phyloP scores from a whole-genome alignment of 2,113 vertebrate species.

The Myiopsitta monachus region DNA sequence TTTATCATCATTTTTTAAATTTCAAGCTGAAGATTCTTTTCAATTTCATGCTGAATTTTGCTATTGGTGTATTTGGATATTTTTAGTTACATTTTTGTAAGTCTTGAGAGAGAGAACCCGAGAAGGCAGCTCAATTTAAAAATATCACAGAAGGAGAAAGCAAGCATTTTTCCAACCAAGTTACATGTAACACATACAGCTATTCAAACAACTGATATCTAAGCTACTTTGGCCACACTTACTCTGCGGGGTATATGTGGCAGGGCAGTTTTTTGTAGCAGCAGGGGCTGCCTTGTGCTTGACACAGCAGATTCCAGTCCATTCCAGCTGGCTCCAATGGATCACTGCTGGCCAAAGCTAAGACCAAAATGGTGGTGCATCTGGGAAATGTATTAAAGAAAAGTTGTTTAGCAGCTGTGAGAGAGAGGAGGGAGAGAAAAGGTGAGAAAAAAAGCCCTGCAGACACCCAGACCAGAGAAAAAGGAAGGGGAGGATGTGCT shows the following conservation, averaged over 20 bases:
- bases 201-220: not conserved
- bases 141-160: not conserved
- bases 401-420: not conserved
- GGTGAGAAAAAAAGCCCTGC: not conserved
- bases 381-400: accelerated
- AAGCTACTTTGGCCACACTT: not conserved
- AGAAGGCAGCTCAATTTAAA: not conserved
- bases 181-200: not conserved
- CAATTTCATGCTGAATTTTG: not conserved
- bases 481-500: not conserved
- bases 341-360: not conserved
- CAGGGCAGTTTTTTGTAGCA: not conserved
- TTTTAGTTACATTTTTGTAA: not conserved
- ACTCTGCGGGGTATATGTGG: not conserved
- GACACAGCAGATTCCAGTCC: not conserved
- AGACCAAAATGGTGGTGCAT: not conserved
- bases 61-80: not conserved
- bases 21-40: not conserved
- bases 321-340: not conserved
- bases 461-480: not conserved
- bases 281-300: not conserved
- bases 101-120: not conserved
- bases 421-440: not conserved
- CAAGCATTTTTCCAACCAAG: not conserved
- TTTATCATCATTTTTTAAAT: not conserved